phyloP scores from a whole-genome alignment of 1,140 invertebrate species.

The Pararge aegeria region DNA sequence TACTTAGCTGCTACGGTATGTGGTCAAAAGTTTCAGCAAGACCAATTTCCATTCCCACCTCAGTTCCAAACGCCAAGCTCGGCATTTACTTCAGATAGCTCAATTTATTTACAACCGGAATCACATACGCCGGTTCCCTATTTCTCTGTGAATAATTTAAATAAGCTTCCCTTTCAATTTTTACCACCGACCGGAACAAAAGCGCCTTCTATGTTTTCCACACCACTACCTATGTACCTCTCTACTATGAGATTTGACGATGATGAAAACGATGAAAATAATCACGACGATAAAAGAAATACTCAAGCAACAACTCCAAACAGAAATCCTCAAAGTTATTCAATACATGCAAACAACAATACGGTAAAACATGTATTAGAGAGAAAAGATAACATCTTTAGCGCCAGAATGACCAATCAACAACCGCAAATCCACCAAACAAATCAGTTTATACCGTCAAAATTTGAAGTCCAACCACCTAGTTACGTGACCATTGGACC shows the following conservation, averaged over 20 bases:
- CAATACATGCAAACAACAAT: slow-evolving; percentile 35
- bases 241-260: slow-evolving; percentile 50
- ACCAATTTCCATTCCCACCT: slow-evolving; percentile 52
- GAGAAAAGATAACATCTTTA: slow-evolving; percentile 41
- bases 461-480: slow-evolving; percentile 48
- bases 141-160: slow-evolving; percentile 52
- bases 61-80: slow-evolving; percentile 54
- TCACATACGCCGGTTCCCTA: slow-evolving; percentile 60
- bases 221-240: slow-evolving; percentile 50
- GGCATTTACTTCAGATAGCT: slow-evolving; percentile 51
- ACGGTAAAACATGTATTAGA: slow-evolving; percentile 30
- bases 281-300: slow-evolving; percentile 31
- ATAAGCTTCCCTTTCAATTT: slow-evolving; percentile 56
- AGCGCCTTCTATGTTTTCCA: slow-evolving; percentile 47
- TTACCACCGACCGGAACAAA: slow-evolving; percentile 55
- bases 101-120: slow-evolving; percentile 62
- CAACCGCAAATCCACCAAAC: slow-evolving; percentile 42
- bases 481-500: slow-evolving; percentile 8
- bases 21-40: slow-evolving; percentile 45
- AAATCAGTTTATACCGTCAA: not conserved
- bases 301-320: slow-evolving; percentile 1
- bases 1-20: slow-evolving; percentile 31
- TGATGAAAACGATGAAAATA: slow-evolving; percentile 42
- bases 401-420: slow-evolving; percentile 40
- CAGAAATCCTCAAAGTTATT: slow-evolving; percentile 24